Evolutionary conservation across 2,113 vertebrate species (phyloP).

Genomic region (Galeopterus variegatus): DNA sequence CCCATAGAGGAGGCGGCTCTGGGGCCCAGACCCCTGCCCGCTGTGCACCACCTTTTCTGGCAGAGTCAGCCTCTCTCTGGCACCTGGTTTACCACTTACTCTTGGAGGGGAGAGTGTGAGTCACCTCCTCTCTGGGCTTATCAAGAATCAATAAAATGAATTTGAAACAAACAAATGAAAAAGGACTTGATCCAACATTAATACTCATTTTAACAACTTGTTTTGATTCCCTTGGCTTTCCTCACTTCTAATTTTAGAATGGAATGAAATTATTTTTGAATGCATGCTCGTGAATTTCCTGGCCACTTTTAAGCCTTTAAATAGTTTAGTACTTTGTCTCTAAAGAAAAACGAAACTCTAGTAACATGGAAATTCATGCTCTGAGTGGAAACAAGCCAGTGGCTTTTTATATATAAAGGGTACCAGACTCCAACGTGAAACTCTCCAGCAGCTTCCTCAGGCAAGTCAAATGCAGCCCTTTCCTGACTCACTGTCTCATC

Average conservation of each 20-base stretch:
- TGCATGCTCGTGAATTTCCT: constrained; percentile 59
- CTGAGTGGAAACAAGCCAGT: background rate
- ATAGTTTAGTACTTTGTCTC: constrained; percentile 49
- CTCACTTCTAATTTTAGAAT: constrained; percentile 69
- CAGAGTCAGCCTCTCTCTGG: background rate
- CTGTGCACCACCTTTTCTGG: background rate
- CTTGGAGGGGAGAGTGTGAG: no score
- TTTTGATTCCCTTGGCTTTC: constrained; percentile 27
- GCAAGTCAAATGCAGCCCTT: background rate
- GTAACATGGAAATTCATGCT: background rate
- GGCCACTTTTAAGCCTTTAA: constrained; percentile 55
- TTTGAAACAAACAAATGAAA: background rate
- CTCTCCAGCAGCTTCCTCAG: background rate
- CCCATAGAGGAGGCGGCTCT: rapidly evolving
- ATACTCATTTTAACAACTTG: background rate
- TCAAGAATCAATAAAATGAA: background rate
- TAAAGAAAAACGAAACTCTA: background rate
- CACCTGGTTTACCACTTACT: background rate
- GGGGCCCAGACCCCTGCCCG: rapidly evolving
- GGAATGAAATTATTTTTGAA: constrained; percentile 72
- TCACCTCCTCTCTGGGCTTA: background rate
- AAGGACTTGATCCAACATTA: background rate
- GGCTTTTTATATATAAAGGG: background rate
- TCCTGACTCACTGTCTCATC: background rate
- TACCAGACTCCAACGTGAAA: background rate